These are phyloP conservation scores for Urocolius indicus DNA, from an alignment of 2,113 vertebrate genomes.

Conservation along the genomic window DNA sequence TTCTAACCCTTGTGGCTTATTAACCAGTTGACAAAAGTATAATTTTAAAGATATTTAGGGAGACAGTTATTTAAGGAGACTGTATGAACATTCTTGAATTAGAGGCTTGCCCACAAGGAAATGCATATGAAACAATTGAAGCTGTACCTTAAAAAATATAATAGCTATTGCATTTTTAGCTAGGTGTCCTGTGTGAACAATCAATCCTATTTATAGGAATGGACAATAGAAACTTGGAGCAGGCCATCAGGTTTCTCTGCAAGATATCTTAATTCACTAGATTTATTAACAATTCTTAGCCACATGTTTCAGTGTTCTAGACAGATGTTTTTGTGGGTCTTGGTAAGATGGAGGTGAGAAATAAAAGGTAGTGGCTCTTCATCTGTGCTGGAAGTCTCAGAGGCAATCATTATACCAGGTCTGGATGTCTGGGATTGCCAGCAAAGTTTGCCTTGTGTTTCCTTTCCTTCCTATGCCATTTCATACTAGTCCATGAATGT, in stretches of 20 bases:
- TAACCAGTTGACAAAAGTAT: neutral
- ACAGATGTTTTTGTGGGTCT: neutral
- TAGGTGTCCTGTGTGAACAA: neutral
- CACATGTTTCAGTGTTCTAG: neutral
- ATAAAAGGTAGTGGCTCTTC: neutral
- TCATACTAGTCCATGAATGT: neutral
- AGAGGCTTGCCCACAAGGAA: neutral
- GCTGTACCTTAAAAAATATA: neutral
- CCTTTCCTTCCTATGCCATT: neutral
- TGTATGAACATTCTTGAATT: neutral
- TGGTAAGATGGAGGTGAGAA: neutral
- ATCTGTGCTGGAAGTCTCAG: neutral
- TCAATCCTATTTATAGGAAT: neutral
- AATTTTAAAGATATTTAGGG: neutral
- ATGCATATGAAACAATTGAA: neutral
- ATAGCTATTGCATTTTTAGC: neutral
- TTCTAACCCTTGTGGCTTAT: neutral
- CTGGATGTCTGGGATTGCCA: neutral
- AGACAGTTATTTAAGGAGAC: neutral
- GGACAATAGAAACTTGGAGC: neutral
- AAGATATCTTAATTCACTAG: neutral
- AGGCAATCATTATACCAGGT: neutral
- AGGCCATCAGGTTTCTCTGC: neutral
- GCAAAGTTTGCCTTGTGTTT: neutral
- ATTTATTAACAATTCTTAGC: neutral